A percentile compares a stretch with the other conserved stretches of the same genome.
Evolutionary conservation across 2,797 vertebrate genomes (phyloP).

Genomic region (Lutjanus argentimaculatus): DNA sequence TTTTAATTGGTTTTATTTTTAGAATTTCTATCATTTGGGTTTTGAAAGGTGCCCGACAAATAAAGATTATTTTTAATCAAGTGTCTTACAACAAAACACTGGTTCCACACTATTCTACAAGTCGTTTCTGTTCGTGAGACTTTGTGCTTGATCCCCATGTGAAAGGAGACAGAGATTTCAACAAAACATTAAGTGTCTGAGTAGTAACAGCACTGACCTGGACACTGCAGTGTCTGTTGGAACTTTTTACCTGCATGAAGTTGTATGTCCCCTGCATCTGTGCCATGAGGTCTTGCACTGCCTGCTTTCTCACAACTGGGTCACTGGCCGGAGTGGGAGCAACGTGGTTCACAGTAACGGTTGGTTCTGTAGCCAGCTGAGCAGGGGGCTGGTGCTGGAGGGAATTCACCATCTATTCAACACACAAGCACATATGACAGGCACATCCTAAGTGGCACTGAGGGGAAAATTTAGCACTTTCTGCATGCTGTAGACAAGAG

Average conservation of each 20-base stretch:
- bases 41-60: background rate
- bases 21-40: background rate
- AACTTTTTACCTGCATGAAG: constrained; percentile 95
- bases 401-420: constrained; percentile 90
- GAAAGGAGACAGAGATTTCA: background rate
- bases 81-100: no score
- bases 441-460: background rate
- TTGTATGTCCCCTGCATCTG: constrained; percentile 99
- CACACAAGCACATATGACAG: constrained; percentile 14
- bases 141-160: background rate
- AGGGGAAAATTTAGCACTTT: no score
- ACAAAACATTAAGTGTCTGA: background rate
- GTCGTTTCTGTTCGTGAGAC: background rate
- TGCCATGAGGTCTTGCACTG: constrained; percentile 98
- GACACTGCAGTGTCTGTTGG: background rate
- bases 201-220: background rate
- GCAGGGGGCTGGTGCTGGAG: constrained; percentile 91
- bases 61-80: no score
- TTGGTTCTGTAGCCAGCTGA: constrained; percentile 79
- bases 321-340: constrained; percentile 86
- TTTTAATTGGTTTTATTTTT: background rate
- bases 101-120: background rate
- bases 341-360: constrained; percentile 76
- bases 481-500: no score
- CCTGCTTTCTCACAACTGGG: constrained; percentile 95